Evolutionary conservation across 2,113 vertebrate species (phyloP), one percentile per base, ranked within the genome.

Genomic region (Ancistrus triradiatus): DNA sequence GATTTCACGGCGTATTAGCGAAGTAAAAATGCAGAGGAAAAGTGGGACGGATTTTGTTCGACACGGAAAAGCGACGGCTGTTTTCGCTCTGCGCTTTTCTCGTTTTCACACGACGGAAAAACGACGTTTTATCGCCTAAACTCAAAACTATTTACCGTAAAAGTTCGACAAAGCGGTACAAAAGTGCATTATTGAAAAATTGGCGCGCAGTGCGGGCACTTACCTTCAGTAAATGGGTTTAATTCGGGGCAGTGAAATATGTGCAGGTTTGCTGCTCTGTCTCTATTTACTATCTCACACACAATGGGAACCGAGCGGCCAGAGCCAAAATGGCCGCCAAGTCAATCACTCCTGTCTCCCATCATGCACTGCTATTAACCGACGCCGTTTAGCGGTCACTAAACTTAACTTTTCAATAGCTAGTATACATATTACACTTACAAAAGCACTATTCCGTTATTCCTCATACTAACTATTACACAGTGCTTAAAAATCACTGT

Each of bases 221-320:
- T 83, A 88, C 86, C 85, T 65, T 9, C 63, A 68, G 69, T 71
- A 70, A 80, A 76, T 63, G 72, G 53, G 25, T 60, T 52, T 65
- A 47, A 63, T 78, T 84, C 79, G 59, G 52, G 71, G 66, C 72
- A 22, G 49, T 58, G 73, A 78, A 50, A 66, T 71, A 68, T 77
- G 80, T 74, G 85, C 81, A 80, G 80, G 76, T 83, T 60, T 77
- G 79, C 85, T 66, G 78, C 80, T 77, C 76, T 76, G 79, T 85
- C 83, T 81, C 84, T 89, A 79, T 90, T 90, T 90, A 87, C 86
- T 80, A 87, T 86, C 80, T 79, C 83, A 78, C 80, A 83, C 86
- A 89, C 88, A 90, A 90, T 90, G 86, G 85, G 77, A 81, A 80
- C 78, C 7, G 68, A 58, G 77, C 58, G 77, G 72, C 79, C 78